Conservation (phyloP, 2,888 invertebrate genomes). For the Rhopalosiphum nymphaeae region DNA sequence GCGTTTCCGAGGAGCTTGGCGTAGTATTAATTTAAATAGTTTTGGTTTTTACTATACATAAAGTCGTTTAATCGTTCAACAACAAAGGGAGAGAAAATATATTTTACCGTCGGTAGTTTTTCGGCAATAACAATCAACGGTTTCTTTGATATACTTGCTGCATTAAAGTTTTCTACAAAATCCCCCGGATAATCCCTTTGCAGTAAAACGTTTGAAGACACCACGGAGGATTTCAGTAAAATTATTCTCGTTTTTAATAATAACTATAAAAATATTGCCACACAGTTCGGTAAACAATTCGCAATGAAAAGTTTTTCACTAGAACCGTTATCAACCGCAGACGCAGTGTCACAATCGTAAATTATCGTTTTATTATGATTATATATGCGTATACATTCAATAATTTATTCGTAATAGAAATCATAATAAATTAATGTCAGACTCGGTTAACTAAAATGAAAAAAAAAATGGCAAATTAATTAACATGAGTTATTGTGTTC, state of each 20-base stretch:
- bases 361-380: slow-evolving; percentile 44
- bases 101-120: background rate
- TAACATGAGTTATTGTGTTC: slow-evolving; percentile 4
- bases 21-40: slow-evolving; percentile 36
- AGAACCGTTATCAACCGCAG: slow-evolving; percentile 30
- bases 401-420: slow-evolving; percentile 40
- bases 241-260: slow-evolving; percentile 37
- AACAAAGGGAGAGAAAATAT: background rate
- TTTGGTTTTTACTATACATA: slow-evolving; percentile 10
- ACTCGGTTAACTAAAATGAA: slow-evolving; percentile 1
- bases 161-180: slow-evolving; percentile 13
- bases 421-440: slow-evolving; percentile 31
- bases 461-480: background rate
- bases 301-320: slow-evolving; percentile 36
- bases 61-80: background rate
- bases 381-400: slow-evolving; percentile 24
- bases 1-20: background rate
- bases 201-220: slow-evolving; percentile 36
- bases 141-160: slow-evolving; percentile 19
- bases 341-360: slow-evolving; percentile 40
- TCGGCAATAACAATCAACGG: slow-evolving; percentile 27
- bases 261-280: slow-evolving; percentile 30
- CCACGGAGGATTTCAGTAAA: slow-evolving; percentile 26
- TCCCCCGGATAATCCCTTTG: slow-evolving; percentile 28
- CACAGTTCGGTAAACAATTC: slow-evolving; percentile 40